Conservation (phyloP, 1,140 invertebrate genomes). For the Limonius californicus region DNA sequence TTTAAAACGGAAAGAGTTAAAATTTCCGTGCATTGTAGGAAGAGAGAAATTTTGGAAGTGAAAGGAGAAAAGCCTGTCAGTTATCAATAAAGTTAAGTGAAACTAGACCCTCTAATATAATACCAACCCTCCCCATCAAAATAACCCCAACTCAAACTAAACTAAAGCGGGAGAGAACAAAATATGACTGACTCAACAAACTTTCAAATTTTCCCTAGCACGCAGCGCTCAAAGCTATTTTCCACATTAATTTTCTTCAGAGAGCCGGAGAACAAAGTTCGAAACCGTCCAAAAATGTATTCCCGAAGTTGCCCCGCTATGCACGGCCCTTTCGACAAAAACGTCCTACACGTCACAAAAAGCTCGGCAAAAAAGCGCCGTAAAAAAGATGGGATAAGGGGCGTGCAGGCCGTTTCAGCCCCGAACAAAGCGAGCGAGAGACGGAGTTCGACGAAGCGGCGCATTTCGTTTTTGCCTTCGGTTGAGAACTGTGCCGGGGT, state of each 20-base stretch:
- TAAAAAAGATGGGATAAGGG: not conserved
- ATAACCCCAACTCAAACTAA: slow-evolving; percentile 27
- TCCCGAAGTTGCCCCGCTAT: slow-evolving; percentile 20
- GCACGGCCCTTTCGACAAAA: slow-evolving; percentile 24
- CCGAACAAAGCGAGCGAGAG: slow-evolving; percentile 3
- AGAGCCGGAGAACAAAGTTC: slow-evolving; percentile 33
- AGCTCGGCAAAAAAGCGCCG: not conserved
- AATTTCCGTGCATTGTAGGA: not conserved
- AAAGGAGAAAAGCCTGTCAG: slow-evolving; percentile 10
- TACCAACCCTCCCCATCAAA: slow-evolving; percentile 26
- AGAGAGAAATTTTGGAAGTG: not conserved
- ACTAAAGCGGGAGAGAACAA: slow-evolving; percentile 23
- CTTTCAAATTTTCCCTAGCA: slow-evolving; percentile 37
- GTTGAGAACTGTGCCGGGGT: slow-evolving; percentile 1
- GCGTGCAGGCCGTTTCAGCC: slow-evolving; percentile 26
- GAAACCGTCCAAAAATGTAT: slow-evolving; percentile 42
- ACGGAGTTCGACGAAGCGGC: slow-evolving; percentile 24
- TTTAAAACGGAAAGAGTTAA: not conserved
- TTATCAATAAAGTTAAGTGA: slow-evolving; percentile 15
- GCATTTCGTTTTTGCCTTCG: slow-evolving; percentile 43
- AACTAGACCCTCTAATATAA: slow-evolving; percentile 15
- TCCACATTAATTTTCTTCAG: slow-evolving; percentile 41
- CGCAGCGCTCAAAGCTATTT: slow-evolving; percentile 28
- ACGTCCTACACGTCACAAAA: slow-evolving; percentile 23
- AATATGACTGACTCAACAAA: slow-evolving; percentile 27